A percentile compares a stretch with the other conserved stretches of the same genome.
Evolutionary conservation across 2,888 invertebrate species (phyloP).

Genomic region (Xanthia icteritia): DNA sequence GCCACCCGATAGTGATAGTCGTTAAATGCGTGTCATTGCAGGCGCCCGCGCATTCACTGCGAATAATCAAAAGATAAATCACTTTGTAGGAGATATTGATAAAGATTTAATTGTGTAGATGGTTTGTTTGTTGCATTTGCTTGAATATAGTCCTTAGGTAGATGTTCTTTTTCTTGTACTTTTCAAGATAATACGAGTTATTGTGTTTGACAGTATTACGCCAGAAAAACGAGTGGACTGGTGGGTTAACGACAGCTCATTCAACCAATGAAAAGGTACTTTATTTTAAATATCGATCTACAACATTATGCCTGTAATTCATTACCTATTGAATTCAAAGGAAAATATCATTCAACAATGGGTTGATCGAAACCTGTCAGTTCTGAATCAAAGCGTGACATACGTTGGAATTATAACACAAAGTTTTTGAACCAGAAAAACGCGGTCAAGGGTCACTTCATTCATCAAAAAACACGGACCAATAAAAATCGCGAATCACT

Average conservation of each 20-base stretch:
- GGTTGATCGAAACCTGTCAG: conserved; percentile 24
- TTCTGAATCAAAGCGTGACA: conserved; percentile 32
- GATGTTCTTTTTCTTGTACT: not conserved
- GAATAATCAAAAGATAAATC: conserved; percentile 66
- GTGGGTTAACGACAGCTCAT: too few relatives aligned
- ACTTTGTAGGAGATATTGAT: conserved; percentile 50
- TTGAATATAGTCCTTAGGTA: not conserved
- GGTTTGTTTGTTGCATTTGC: conserved; percentile 54
- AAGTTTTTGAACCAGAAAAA: conserved; percentile 18
- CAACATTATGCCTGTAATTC: too few relatives aligned
- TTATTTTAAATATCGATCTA: not conserved
- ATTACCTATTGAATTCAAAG: not conserved
- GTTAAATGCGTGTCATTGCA: conserved; percentile 72
- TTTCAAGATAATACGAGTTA: too few relatives aligned
- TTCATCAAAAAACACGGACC: conserved; percentile 12
- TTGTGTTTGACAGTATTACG: not conserved
- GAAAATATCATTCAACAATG: not conserved
- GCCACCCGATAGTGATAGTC: conserved; percentile 75
- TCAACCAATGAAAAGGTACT: not conserved
- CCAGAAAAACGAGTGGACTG: not conserved
- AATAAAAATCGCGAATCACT: conserved; percentile 50
- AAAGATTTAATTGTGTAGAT: conserved; percentile 22
- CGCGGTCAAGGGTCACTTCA: conserved; percentile 47
- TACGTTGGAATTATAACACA: conserved; percentile 3
- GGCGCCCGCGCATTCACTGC: conserved; percentile 65